Evolutionary conservation across 2,113 vertebrate genomes (phyloP), one percentile per base, ranked within the genome.

Genomic region (Salvelinus alpinus): DNA sequence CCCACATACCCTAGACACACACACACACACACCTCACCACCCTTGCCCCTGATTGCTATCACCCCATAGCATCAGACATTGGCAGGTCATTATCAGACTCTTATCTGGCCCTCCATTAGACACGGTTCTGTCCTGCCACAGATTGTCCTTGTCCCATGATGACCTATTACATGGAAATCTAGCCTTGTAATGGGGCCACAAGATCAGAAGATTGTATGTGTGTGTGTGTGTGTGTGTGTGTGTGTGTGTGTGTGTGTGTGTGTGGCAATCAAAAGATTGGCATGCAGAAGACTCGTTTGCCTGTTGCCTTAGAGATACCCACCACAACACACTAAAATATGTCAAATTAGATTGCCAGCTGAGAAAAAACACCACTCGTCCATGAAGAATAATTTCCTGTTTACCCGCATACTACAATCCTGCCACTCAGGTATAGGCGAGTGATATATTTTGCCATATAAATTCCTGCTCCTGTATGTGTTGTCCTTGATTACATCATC

Each of bases 231-330:
- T 34, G 31, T 34, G 31, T 31, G 29, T 27, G 27, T 27, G 27
- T 34, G 31, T 34, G 31, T 34, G 31, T 5, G 31, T 34, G 31
- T 34, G 31, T 34, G 31, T 31, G 31, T 34, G 31, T 34, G 31
- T 34, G 31, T 5, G 29, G 31, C 31, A 44, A 44, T 44, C 38
- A 54, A 54, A 16, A 51, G 12, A 3, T 14, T 51, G 48, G 3
- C 48, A 51, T 14, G 48, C 48, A 54, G 51, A 14, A 11, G 12
- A 51, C 48, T 51, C 18, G 13, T 27, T 38, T 67, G 29, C 5
- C 65, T 67, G 65, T 67, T 67, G 65, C 65, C 29, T 31, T n/a
- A 68, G 31, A 68, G 16, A 38, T 13, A 68, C 18, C 18, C 29
- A 38, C 14, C 29, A 68, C 31, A 68, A 8, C 66, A 2, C 13